phyloP scores from a whole-genome alignment of 2,888 invertebrate genomes.

The Eubasilissa splendida region DNA sequence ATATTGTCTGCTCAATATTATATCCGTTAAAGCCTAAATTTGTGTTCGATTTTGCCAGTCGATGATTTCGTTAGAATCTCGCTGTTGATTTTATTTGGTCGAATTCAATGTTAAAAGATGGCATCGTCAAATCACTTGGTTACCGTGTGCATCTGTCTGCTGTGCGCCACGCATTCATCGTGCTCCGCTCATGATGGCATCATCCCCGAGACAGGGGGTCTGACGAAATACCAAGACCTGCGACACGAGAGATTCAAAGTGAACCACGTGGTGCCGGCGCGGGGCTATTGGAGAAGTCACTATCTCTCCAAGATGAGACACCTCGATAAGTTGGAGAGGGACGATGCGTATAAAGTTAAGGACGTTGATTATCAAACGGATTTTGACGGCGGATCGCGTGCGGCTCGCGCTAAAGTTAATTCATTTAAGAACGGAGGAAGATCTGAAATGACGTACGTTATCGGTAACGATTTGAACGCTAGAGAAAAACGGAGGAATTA shows the following conservation, averaged over 20 bases:
- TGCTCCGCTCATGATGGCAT: conserved; percentile 80
- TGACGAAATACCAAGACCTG: conserved; percentile 49
- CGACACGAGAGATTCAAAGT: conserved; percentile 56
- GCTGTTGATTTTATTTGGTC: no score
- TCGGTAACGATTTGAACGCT: neutral
- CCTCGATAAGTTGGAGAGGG: neutral
- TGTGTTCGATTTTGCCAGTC: no score
- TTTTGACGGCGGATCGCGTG: neutral
- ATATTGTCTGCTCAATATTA: no score
- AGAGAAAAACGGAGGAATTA: conserved; percentile 14
- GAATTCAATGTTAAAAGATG: conserved; percentile 60
- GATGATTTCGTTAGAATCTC: no score
- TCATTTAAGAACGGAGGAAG: neutral
- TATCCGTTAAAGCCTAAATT: no score
- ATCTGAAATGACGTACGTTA: neutral
- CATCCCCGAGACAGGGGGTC: conserved; percentile 17
- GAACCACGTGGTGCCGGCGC: conserved; percentile 6
- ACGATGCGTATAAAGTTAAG: conserved; percentile 7
- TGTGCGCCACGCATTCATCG: conserved; percentile 83
- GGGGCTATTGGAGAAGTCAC: conserved; percentile 14
- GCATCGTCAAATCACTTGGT: conserved; percentile 78
- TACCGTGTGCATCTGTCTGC: conserved; percentile 86
- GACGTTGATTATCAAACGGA: neutral
- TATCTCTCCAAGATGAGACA: conserved; percentile 6
- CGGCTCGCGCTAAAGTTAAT: neutral